phyloP scores from a whole-genome alignment of 2,888 invertebrate species.

The Drepana falcataria region DNA sequence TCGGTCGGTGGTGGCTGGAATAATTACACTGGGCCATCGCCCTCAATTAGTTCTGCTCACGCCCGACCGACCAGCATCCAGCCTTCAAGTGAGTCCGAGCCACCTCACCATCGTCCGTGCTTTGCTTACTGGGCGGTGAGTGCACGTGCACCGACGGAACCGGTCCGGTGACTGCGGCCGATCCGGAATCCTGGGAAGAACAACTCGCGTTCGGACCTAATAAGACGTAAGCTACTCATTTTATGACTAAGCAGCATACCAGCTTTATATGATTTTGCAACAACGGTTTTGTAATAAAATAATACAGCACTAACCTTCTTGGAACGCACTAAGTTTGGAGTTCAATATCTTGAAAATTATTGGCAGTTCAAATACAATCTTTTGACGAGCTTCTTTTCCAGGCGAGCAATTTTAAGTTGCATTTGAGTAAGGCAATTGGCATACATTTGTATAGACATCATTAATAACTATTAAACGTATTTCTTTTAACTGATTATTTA shows the following conservation, averaged over 20 bases:
- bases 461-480: no score
- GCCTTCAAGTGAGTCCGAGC: slow-evolving; percentile 9
- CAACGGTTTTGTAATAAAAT: no score
- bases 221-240: slow-evolving; percentile 24
- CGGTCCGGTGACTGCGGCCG: slow-evolving; percentile 29
- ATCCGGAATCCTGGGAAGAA: slow-evolving; percentile 27
- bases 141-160: slow-evolving; percentile 38
- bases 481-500: no score
- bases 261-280: slow-evolving; percentile 14
- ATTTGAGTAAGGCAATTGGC: no score
- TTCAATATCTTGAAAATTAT: no score
- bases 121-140: slow-evolving; percentile 16
- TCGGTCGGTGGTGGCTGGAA: slow-evolving; percentile 7
- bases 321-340: no score
- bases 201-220: slow-evolving; percentile 20
- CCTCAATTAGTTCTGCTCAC: slow-evolving; percentile 37
- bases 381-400: no score
- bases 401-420: no score
- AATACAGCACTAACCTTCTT: no score
- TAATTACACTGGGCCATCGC: slow-evolving; percentile 35
- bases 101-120: slow-evolving; percentile 16
- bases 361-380: no score
- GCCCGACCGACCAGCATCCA: slow-evolving; percentile 22
- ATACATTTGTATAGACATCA: no score
- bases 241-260: slow-evolving; percentile 30